A percentile compares a stretch with the other conserved stretches of the same genome.
These are phyloP conservation scores for Leptodactylus fallax DNA, from an alignment of 2,797 vertebrate species.

Conservation along the genomic window DNA sequence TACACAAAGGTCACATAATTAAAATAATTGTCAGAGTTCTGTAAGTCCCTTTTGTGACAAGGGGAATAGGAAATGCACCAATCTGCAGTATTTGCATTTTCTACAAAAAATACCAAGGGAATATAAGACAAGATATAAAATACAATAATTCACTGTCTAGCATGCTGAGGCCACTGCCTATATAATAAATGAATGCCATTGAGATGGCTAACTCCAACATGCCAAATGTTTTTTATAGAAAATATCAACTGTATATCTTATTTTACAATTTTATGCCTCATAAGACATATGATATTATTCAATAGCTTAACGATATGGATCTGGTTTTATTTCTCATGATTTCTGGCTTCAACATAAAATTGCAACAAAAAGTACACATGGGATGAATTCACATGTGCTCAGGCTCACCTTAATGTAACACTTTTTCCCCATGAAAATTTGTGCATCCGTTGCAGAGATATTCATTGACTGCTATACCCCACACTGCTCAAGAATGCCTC, in stretches of 20 bases:
- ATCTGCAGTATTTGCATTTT: slow-evolving; percentile 32
- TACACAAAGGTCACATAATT: slow-evolving; percentile 41
- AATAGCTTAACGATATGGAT: neutral
- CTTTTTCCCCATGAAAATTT: no score
- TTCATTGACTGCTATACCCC: no score
- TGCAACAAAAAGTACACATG: no score
- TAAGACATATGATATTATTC: neutral
- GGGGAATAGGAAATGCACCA: neutral
- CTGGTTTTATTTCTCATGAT: no score
- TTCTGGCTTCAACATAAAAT: no score
- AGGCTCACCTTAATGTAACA: no score
- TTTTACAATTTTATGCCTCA: neutral
- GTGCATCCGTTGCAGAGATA: no score
- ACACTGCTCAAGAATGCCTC: no score
- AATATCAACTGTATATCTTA: neutral
- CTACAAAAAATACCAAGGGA: slow-evolving; percentile 20
- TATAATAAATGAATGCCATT: slow-evolving; percentile 31
- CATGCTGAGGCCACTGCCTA: slow-evolving; percentile 4
- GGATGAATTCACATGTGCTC: no score
- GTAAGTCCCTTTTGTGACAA: neutral
- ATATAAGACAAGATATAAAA: slow-evolving; percentile 27
- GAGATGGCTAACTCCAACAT: neutral
- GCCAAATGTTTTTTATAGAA: slow-evolving; percentile 2
- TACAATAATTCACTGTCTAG: slow-evolving; percentile 15
- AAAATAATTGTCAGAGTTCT: slow-evolving; percentile 44